Evolutionary conservation across 2,888 invertebrate species (phyloP), one percentile per base, ranked within the genome.

Genomic region (Sicus ferrugineus): DNA sequence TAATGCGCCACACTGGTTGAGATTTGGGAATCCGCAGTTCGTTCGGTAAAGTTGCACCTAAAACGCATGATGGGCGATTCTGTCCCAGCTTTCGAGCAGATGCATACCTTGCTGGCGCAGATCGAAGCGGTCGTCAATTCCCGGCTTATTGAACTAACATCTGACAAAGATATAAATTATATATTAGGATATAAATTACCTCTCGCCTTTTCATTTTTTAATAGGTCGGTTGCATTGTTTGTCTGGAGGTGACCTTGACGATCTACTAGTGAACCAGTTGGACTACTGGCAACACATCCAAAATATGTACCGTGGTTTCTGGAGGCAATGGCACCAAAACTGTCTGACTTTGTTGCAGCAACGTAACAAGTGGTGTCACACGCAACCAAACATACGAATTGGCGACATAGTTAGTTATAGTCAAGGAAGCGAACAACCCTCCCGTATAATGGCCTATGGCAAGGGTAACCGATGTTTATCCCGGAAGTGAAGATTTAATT

Each of bases 21-120:
- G 0, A 70, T 73, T 23, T 72, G 71, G 73, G 72, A 73, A 48
- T 71, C 72, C 0, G 72, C 63, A 4, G 70, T 73, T 1, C 68
- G 68, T 42, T 72, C 72, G 26, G 70, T 73, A 1, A 75, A 75
- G 38, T 58, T 72, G 19, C 72, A 73, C 48, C 64, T 75, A 9
- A 70, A 65, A 28, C 69, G 75, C 0, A 70, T 72, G 30, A 46
- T 72, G 5, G 68, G 65, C 2, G 9, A 16, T 4, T 46, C 70
- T 9, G 56, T 70, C 0, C 50, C 66, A 30, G 28, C 66, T 4
- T 23, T 72, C 19, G 71, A 74, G 19, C 71, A 73, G 16, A 52
- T 74, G 62, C 46, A 70, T 14, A 74, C 73, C 2, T 59, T 68
- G 11, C 42, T 68, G n/a, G 58, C 56, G 5, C 70, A 72, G 50